Conservation (phyloP, 2,113 vertebrate genomes). For the Setophaga coronata region DNA sequence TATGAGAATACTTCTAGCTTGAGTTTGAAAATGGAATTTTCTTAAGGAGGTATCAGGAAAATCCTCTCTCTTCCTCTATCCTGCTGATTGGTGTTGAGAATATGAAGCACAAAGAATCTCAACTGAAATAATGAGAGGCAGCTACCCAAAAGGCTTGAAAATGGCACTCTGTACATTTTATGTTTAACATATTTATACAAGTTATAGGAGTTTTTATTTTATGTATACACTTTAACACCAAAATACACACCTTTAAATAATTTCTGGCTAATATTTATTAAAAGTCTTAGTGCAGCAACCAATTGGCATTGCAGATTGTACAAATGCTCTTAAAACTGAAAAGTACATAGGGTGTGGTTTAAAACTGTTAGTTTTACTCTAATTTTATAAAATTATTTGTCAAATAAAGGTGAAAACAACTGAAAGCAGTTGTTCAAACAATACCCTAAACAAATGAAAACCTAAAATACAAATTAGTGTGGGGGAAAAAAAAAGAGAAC, state of each 20-base stretch:
- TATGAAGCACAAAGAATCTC: neutral
- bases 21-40: neutral
- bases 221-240: neutral
- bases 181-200: neutral
- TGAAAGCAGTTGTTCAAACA: neutral
- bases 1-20: neutral
- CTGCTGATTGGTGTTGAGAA: neutral
- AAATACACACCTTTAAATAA: neutral
- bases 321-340: neutral
- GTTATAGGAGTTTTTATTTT: neutral
- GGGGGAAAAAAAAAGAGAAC: accelerated
- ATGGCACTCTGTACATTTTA: neutral
- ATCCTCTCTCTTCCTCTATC: neutral
- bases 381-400: neutral
- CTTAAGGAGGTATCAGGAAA: neutral
- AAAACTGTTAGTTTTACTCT: neutral
- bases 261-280: neutral
- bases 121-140: neutral
- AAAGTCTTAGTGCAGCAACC: neutral
- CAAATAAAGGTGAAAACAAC: neutral
- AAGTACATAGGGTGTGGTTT: neutral
- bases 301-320: neutral
- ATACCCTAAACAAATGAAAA: neutral
- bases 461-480: neutral
- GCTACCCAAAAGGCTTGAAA: neutral